Base-by-base conservation (phyloP, 2,113 vertebrate genomes). In the Brachypodius melanocephalos region DNA sequence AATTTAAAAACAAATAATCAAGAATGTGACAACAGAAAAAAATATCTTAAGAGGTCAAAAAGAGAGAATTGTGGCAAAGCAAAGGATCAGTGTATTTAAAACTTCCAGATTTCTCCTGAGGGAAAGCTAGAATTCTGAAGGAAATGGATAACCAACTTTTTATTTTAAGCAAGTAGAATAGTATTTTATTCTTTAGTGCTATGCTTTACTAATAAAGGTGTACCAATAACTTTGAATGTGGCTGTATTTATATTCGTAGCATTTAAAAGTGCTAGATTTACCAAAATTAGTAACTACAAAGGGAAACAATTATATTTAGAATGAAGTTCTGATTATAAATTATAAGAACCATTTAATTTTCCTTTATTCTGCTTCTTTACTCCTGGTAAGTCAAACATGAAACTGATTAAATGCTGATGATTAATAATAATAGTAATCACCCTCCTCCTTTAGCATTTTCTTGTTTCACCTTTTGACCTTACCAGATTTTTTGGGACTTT, bases 1-100 rank as follows among this genome's bases (percentile, higher is more conserved):
- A 71, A 94, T 95, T 94, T 92, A 69, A 75, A 97, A 95, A 89
- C 57, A 84, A 96, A 95, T 96, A 62, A 81, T 63, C 10, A 88
- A 67, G 89, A 93, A 84, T 65, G 40, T 77, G 68, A 74, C 74
- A 87, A 58, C 38, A 89, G 82, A 73, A 85, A 89, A 85, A 95
- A 94, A 52, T 66, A 55, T 28, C 28, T 59, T 59, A 38, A 77
- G 71, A 95, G 88, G 81, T 91, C 72, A 91, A 75, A 87, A 90
- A 78, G 46, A 80, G 34, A 77, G 57, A 78, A 78, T 25, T 52
- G 57, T 55, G 16, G 57, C 66, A 90, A 92, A 96, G 76, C 10
- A 6, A 87, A 65, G 42, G 49, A 93, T 95, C 73, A 68, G 51
- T 90, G 43, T 81, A 77, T 91, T 85, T 93, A 72, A 94, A 95